A percentile compares a stretch with the other conserved stretches of the same genome.
Evolutionary conservation across 2,888 invertebrate genomes (phyloP).

Genomic region (Copidosoma aretas): DNA sequence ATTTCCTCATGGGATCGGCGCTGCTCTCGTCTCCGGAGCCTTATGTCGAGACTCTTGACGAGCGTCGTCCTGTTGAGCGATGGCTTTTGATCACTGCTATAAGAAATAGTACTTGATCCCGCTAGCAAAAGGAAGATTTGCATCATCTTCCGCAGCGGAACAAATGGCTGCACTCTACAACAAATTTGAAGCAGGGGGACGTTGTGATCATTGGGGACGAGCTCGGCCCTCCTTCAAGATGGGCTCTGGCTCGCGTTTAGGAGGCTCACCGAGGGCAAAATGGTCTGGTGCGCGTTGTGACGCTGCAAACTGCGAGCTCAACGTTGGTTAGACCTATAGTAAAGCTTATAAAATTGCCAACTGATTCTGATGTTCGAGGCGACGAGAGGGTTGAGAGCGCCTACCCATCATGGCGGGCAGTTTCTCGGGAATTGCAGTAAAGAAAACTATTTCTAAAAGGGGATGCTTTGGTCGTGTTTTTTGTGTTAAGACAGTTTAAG

Average conservation of each 20-base stretch:
- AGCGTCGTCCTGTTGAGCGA: not conserved
- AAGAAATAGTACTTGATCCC: not conserved
- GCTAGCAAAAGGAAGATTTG: not conserved
- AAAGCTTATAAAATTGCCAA: not conserved
- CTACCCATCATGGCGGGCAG: too few species aligned
- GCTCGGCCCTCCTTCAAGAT: not conserved
- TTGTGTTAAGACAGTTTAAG: too few species aligned
- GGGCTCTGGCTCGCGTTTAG: not conserved
- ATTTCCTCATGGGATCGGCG: too few species aligned
- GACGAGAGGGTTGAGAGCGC: too few species aligned
- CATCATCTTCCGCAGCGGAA: not conserved
- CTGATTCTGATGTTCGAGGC: too few species aligned
- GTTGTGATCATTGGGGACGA: conserved; percentile 1
- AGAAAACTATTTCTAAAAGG: too few species aligned
- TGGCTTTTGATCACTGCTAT: not conserved
- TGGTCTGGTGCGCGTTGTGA: not conserved
- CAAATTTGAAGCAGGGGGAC: not conserved
- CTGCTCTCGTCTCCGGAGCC: too few species aligned
- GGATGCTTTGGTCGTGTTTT: too few species aligned
- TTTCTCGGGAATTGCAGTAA: too few species aligned
- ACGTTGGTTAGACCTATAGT: not conserved
- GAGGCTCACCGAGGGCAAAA: not conserved
- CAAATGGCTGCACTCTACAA: not conserved
- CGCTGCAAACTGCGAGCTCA: not conserved
- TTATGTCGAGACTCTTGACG: too few species aligned